Conservation (phyloP, 2,888 invertebrate species). For the Arenicola marina region DNA sequence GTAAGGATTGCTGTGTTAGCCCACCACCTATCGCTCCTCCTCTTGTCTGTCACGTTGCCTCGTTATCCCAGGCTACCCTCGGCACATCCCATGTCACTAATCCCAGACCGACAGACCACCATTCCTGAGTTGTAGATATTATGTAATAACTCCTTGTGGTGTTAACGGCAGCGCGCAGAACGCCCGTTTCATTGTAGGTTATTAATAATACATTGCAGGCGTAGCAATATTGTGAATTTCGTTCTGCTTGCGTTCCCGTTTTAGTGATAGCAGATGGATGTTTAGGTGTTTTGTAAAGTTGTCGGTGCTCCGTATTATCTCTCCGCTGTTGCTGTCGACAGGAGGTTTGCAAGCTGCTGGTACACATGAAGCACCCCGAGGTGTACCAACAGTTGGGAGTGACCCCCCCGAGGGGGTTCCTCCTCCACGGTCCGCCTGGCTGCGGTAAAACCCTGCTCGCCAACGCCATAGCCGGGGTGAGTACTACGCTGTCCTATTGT, state of each 20-base stretch:
- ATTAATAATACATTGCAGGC: too few species aligned
- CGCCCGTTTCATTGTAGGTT: too few species aligned
- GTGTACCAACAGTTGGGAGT: conserved; percentile 84
- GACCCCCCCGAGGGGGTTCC: conserved; percentile 84
- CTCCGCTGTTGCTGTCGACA: neutral
- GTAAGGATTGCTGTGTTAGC: too few species aligned
- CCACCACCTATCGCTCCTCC: too few species aligned
- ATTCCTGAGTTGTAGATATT: too few species aligned
- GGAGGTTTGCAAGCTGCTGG: conserved; percentile 9
- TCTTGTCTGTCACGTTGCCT: too few species aligned
- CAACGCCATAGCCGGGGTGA: conserved; percentile 63
- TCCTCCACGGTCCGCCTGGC: conserved; percentile 95
- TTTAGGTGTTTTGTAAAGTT: neutral
- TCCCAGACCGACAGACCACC: too few species aligned
- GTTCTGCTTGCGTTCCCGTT: neutral
- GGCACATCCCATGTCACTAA: too few species aligned
- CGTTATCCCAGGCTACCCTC: too few species aligned
- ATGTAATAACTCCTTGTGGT: too few species aligned
- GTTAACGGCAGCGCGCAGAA: too few species aligned
- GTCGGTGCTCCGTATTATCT: too few species aligned
- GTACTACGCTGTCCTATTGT: conserved; percentile 17
- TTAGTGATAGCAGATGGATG: neutral
- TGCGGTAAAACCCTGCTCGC: conserved; percentile 74
- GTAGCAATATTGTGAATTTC: neutral
- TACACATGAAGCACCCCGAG: conserved; percentile 69